Evolutionary conservation across 2,888 invertebrate species (phyloP), one percentile per base, ranked within the genome.

Genomic region (Ophion slaviceki): DNA sequence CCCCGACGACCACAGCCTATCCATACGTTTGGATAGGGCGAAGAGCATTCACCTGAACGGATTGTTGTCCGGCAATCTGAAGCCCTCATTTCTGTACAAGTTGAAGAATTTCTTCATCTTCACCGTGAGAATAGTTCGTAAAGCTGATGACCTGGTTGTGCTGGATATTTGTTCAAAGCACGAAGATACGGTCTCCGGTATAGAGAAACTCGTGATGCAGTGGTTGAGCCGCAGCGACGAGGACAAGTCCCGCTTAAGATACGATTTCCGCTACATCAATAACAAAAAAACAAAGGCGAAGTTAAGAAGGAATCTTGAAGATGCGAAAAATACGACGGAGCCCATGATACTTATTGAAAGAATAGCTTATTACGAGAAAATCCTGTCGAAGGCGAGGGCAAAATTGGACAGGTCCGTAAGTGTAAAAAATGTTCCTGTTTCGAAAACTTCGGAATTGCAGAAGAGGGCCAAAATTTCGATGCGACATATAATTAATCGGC

Each of bases 161-260:
- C 20, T 77, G 20, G 11, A 4, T 4, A 28, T 82, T 3, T 28
- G n/a, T 47, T 53, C 71, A 0, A 20, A 32, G 0, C 11, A 1
- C 2, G 2, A 17, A 0, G 8, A n/a, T 1, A 0, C 57, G 5
- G 36, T 82, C n/a, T 7, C 14, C 0, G 62, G 28, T n/a, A 45
- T 88, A 2, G 67, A 87, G n/a, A 78, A 72, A 45, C 3, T 86
- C 0, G 5, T 88, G 2, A n/a, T 62, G 11, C 88, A 88, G 57
- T 88, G 88, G 88, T n/a, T 88, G 24, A 57, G 10, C 1, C 72
- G 86, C n/a, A 61, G 11, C 2, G 87, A 84, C 24, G 71, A 82
- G 8, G 80, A 86, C n/a, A 86, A 78, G 53, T 0, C 32, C 2
- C 28, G 64, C 61, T 53, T 83, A 40, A 14, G n/a, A n/a, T 75